phyloP scores from a whole-genome alignment of 2,888 invertebrate genomes.

The Cancer borealis region DNA sequence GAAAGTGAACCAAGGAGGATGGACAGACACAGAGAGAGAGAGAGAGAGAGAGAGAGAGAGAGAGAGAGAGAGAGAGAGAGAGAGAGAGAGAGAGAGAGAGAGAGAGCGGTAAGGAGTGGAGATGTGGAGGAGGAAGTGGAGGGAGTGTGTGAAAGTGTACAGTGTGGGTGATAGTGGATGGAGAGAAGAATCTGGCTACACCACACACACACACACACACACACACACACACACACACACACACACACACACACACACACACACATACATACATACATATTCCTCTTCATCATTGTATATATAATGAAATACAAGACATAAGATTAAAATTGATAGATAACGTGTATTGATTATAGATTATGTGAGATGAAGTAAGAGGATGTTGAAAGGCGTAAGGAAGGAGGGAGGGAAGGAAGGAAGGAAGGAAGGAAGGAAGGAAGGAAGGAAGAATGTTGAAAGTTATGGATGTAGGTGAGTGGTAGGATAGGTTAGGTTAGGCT shows the following conservation, averaged over 20 bases:
- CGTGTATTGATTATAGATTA: no score
- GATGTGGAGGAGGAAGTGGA: not conserved
- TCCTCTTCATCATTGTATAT: no score
- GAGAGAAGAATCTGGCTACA: not conserved
- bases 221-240: conserved; percentile 45
- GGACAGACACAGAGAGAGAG: not conserved
- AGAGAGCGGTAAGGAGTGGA: not conserved
- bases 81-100: not conserved
- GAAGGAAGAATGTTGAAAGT: no score
- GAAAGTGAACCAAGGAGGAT: not conserved
- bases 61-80: not conserved
- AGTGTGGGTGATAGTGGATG: no score
- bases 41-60: not conserved
- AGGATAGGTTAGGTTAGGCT: no score
- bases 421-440: no score
- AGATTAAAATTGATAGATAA: no score
- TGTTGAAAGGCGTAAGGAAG: no score
- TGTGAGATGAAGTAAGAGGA: no score
- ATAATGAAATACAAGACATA: no score
- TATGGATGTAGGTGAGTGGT: no score
- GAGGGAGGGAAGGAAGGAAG: no score
- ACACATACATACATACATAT: conserved; percentile 5
- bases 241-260: conserved; percentile 58
- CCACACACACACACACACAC: not conserved
- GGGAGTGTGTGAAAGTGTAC: not conserved